Evolutionary conservation across 2,113 vertebrate species (phyloP).

Genomic region (Charina bottae): DNA sequence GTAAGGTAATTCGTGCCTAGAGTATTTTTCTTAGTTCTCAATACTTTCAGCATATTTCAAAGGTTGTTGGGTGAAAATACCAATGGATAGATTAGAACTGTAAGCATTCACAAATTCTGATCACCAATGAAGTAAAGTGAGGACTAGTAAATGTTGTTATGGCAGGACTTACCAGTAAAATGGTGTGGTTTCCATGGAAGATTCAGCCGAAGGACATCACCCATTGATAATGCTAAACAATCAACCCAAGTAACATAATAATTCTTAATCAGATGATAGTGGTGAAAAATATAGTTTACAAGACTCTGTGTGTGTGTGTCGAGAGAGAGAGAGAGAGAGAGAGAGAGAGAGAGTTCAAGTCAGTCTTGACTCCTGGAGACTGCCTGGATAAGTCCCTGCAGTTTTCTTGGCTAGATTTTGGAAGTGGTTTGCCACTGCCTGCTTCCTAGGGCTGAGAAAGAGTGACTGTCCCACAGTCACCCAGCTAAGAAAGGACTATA

Average conservation of each 20-base stretch:
- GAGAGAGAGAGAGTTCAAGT: neutral
- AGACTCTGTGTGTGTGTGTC: neutral
- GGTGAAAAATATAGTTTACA: too few species aligned
- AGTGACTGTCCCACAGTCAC: neutral
- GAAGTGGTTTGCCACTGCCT: neutral
- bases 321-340: too few species aligned
- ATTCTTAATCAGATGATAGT: too few species aligned
- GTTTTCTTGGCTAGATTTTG: too few species aligned
- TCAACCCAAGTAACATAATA: too few species aligned
- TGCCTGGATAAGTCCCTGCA: too few species aligned
- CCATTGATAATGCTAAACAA: neutral
- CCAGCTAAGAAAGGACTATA: neutral
- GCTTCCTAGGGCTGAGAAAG: neutral
- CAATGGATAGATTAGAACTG: neutral
- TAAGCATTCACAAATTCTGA: neutral
- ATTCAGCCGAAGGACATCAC: neutral
- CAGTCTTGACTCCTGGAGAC: too few species aligned
- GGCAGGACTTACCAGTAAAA: neutral
- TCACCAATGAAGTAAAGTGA: neutral
- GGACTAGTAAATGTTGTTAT: neutral
- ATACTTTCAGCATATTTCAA: neutral
- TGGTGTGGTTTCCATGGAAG: neutral
- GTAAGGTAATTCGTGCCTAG: neutral
- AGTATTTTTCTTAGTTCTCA: neutral
- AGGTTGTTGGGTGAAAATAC: neutral